A percentile compares a stretch with the other conserved stretches of the same genome.
Conservation (phyloP, 1,140 invertebrate genomes). For the Potamilus streckersoni region DNA sequence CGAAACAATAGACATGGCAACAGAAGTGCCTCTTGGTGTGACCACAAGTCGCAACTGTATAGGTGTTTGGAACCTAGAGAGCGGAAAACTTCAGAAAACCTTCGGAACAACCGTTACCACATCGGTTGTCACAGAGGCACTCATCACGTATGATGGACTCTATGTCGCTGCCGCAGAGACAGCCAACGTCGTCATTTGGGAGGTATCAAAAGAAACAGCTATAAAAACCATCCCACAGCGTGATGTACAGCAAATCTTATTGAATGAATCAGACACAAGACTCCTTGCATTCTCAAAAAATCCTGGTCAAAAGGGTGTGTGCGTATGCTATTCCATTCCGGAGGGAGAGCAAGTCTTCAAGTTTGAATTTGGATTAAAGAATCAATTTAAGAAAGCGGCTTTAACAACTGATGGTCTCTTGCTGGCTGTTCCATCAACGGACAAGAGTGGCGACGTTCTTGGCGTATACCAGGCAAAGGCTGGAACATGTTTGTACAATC, state of each 20-base stretch:
- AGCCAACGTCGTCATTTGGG: constrained; percentile 93
- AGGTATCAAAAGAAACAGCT: constrained; percentile 85
- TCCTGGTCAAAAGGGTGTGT: constrained; percentile 41
- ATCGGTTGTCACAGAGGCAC: constrained; percentile 89
- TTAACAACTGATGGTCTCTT: constrained; percentile 84
- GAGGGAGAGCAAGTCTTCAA: constrained; percentile 81
- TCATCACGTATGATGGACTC: constrained; percentile 82
- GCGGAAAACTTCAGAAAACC: constrained; percentile 83
- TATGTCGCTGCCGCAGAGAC: constrained; percentile 91
- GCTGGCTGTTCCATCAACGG: constrained; percentile 82
- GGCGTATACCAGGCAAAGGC: constrained; percentile 86
- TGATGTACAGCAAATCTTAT: constrained; percentile 85
- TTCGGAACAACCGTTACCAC: constrained; percentile 92
- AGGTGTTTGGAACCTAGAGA: constrained; percentile 93
- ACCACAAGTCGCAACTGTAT: constrained; percentile 82
- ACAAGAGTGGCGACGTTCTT: constrained; percentile 87
- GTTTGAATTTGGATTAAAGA: constrained; percentile 77
- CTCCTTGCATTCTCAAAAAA: constrained; percentile 83
- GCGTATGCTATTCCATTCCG: constrained; percentile 51
- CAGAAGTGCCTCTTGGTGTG: constrained; percentile 54
- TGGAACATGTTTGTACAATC: constrained; percentile 82
- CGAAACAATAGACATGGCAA: constrained; percentile 78
- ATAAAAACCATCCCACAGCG: constrained; percentile 78
- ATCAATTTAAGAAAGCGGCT: constrained; percentile 72
- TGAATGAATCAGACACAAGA: constrained; percentile 85